phyloP scores from a whole-genome alignment of 2,888 invertebrate genomes.

The Euclidia mi region DNA sequence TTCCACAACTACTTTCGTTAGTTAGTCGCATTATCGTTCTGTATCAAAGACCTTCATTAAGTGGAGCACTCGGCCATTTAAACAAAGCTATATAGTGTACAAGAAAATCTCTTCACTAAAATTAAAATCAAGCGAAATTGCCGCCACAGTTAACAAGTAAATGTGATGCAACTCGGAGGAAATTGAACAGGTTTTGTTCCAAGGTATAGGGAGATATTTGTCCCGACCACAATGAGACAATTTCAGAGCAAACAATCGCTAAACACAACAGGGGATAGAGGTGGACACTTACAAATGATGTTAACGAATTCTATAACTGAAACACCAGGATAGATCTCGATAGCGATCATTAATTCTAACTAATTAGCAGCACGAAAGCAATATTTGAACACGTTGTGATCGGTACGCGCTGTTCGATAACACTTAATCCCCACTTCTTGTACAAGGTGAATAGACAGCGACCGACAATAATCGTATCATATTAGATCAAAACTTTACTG shows the following conservation, averaged over 20 bases:
- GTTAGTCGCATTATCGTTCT: constrained; percentile 14
- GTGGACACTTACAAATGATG: constrained; percentile 26
- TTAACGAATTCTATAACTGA: constrained; percentile 15
- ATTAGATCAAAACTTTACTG: too few species aligned
- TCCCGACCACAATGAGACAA: constrained; percentile 28
- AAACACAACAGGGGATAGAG: constrained; percentile 18
- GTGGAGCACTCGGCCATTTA: constrained; percentile 8
- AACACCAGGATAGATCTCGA: neutral
- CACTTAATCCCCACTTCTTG: neutral
- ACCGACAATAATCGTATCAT: too few species aligned
- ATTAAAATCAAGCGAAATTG: constrained; percentile 37
- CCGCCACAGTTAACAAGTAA: constrained; percentile 31
- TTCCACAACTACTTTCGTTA: constrained; percentile 14
- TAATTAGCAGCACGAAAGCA: constrained; percentile 7
- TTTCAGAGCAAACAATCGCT: constrained; percentile 30
- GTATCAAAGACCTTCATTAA: constrained; percentile 14
- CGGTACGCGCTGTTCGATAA: neutral
- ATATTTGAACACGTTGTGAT: neutral
- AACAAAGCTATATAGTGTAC: constrained; percentile 14
- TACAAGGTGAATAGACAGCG: neutral
- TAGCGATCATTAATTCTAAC: constrained; percentile 7
- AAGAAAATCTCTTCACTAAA: constrained; percentile 27
- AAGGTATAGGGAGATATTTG: constrained; percentile 32
- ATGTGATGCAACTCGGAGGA: constrained; percentile 27
- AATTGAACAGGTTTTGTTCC: constrained; percentile 38